Conservation (phyloP, 2,888 invertebrate genomes). For the Actias luna region DNA sequence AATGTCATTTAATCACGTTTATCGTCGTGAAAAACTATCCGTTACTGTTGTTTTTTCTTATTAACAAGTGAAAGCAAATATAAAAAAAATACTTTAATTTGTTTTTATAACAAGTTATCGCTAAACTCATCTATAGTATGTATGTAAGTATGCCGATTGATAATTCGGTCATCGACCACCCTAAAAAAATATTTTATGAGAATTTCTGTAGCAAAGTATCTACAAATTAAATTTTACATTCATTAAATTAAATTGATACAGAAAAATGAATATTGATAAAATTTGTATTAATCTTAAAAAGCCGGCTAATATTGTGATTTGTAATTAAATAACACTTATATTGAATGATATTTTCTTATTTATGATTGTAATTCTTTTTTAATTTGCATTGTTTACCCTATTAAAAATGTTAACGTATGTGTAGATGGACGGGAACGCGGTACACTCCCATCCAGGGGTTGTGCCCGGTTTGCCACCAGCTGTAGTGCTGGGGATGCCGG, state of each 20-base stretch:
- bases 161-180: not conserved
- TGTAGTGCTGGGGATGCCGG: constrained; percentile 67
- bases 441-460: constrained; percentile 64
- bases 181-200: not conserved
- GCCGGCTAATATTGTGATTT: not conserved
- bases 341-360: not conserved
- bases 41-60: constrained; percentile 4
- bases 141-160: constrained; percentile 14
- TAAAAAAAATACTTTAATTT: not conserved
- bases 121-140: constrained; percentile 2
- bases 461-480: constrained; percentile 63
- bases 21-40: constrained; percentile 7
- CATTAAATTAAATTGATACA: too few relatives aligned
- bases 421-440: constrained; percentile 71
- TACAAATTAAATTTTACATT: too few relatives aligned
- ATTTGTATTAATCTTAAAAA: not conserved
- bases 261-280: too few relatives aligned
- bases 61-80: not conserved
- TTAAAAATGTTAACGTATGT: not conserved
- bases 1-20: constrained; percentile 44
- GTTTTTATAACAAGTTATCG: not conserved
- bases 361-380: not conserved
- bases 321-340: not conserved
- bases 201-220: not conserved
- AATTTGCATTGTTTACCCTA: not conserved